Base-by-base conservation (phyloP, 2,797 vertebrate genomes). In the Cichlasoma orientale region DNA sequence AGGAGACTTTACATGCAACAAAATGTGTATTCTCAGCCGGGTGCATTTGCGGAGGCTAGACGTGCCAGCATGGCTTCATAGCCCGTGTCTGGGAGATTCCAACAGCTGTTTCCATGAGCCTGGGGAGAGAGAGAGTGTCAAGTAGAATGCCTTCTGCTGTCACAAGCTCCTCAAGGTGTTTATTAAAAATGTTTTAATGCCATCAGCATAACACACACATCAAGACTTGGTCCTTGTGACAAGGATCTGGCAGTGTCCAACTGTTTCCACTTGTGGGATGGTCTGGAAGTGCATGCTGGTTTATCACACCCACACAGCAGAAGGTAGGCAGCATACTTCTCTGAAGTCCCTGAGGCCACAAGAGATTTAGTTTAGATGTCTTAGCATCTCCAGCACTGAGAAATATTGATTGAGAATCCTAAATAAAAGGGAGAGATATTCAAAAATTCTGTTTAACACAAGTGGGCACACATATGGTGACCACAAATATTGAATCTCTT, bases 151-250 rank as follows among this genome's bases (percentile, higher is more conserved):
- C 90, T 94, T 94, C 89, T 93, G 92, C 92, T 92, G 91, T 92
- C 93, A 94, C 84, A 70, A 85, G 86, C 90, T 93, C 93, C 91
- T 94, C 92, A 92, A 93, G 92, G 93, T 89, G 88, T 94, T 94
- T 95, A 94, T 94, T 94, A 90, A 94, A 95, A 89, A 93, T 82
- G 92, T 92, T 78, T 82, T 92, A 92, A 93, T 92, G 83, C 80
- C 82, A 84, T 89, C 87, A 76, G 78, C 90, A 86, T 77, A 86
- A 81, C 79, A 80, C 84, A 87, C 84, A 86, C 84, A 82, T 85
- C 44, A 44, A 86, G 79, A 83, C 71, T 89, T 88, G 92, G 90
- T 83, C 89, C 82, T 70, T 18, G 72, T 85, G 90, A 90, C 90
- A 87, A 85, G 86, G 86, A 86, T 79, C 84, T 92, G 86, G 91